These are phyloP conservation scores for Hestina assimilis DNA, from an alignment of 1,140 invertebrate species.

Conservation along the genomic window DNA sequence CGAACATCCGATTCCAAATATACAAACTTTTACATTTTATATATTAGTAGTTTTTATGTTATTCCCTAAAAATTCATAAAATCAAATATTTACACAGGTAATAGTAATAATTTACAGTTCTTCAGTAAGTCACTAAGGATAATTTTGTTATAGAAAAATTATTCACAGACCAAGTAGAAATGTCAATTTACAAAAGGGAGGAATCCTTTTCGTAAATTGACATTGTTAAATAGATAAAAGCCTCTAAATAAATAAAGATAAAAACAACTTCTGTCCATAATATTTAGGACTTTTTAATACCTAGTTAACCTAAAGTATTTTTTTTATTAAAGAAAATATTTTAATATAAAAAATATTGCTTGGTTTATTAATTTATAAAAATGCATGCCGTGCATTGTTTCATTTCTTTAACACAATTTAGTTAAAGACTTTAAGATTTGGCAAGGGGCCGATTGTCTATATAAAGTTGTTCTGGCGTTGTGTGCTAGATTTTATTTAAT, in stretches of 20 bases:
- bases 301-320: neutral
- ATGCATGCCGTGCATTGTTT: conserved; percentile 38
- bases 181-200: neutral
- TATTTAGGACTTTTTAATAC: neutral
- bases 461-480: conserved; percentile 32
- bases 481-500: conserved; percentile 31
- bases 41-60: no score
- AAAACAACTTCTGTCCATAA: no score
- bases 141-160: no score
- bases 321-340: conserved; percentile 5
- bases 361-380: conserved; percentile 30
- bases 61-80: no score
- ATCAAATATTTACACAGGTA: no score
- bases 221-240: neutral
- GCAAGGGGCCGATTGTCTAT: conserved; percentile 38
- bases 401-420: conserved; percentile 43
- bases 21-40: no score
- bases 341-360: conserved; percentile 24
- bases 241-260: no score
- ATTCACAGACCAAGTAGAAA: no score
- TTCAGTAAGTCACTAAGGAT: no score
- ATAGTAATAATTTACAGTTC: no score
- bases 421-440: conserved; percentile 44
- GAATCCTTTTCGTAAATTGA: neutral
- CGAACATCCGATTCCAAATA: no score